These are phyloP conservation scores for Pachycephala philippinensis DNA, from an alignment of 2,113 vertebrate genomes.

Conservation along the genomic window DNA sequence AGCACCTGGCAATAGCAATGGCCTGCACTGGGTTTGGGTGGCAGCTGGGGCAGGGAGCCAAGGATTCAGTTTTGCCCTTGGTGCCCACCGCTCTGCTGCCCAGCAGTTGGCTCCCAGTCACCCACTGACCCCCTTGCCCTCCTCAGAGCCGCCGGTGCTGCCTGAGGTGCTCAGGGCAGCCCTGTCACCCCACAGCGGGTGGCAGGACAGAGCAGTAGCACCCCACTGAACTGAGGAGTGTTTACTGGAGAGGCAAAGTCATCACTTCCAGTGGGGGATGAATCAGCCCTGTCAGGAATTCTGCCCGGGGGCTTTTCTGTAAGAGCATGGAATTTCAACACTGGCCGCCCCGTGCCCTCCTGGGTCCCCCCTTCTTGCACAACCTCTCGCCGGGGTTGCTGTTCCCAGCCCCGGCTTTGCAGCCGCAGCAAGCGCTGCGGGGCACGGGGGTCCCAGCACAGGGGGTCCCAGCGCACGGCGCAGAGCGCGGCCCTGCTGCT, in stretches of 20 bases:
- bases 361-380: constrained; percentile 34
- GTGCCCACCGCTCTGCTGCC: background rate
- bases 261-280: constrained; percentile 31
- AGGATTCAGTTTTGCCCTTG: rapidly evolving
- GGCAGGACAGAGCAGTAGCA: rapidly evolving
- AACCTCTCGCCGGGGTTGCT: background rate
- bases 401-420: background rate
- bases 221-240: background rate
- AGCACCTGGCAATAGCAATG: background rate
- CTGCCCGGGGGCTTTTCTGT: constrained; percentile 52
- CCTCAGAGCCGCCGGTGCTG: rapidly evolving
- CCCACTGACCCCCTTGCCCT: rapidly evolving
- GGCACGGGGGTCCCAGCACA: rapidly evolving
- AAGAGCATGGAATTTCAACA: constrained; percentile 23
- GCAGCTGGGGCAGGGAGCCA: background rate
- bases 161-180: rapidly evolving
- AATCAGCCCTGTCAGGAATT: constrained; percentile 62
- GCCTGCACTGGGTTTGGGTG: rapidly evolving
- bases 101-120: background rate
- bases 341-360: background rate
- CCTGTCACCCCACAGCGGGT: background rate
- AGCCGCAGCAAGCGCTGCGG: background rate
- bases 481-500: rapidly evolving
- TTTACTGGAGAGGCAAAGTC: constrained; percentile 51
- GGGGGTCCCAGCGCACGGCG: rapidly evolving